These are phyloP conservation scores for Rostratula benghalensis DNA, from an alignment of 2,113 vertebrate genomes.

Conservation along the genomic window DNA sequence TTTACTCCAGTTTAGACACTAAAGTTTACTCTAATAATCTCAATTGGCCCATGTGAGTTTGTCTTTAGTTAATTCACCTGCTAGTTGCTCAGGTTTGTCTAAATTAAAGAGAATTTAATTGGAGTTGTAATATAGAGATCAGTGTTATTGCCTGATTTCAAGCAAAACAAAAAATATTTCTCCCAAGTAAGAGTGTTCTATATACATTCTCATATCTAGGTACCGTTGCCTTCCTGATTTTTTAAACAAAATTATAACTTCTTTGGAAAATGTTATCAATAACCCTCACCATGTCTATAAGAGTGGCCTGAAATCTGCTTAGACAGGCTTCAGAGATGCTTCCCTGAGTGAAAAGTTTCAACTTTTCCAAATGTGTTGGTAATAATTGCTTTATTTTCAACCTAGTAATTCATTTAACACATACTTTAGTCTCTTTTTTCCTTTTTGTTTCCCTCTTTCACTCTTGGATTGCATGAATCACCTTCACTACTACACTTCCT, in stretches of 20 bases:
- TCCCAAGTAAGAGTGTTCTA: neutral
- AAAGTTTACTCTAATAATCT: neutral
- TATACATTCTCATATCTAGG: neutral
- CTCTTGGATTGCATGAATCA: neutral
- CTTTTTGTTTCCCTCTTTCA: neutral
- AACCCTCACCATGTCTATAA: neutral
- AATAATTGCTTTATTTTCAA: neutral
- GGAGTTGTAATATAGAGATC: neutral
- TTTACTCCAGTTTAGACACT: neutral
- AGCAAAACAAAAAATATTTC: neutral
- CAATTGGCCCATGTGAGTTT: neutral
- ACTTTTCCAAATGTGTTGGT: neutral
- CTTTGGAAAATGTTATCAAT: neutral
- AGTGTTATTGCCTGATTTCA: neutral
- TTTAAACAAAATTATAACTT: fast-evolving
- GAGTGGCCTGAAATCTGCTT: neutral
- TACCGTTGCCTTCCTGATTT: neutral
- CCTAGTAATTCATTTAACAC: neutral
- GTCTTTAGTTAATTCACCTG: neutral
- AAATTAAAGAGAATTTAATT: neutral
- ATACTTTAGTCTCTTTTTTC: neutral
- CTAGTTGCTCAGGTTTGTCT: neutral
- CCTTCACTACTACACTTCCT: neutral
- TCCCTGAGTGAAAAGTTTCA: neutral
- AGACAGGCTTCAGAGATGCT: neutral